Evolutionary conservation across 2,888 invertebrate species (phyloP).

Genomic region (Agriopis aurantiaria): DNA sequence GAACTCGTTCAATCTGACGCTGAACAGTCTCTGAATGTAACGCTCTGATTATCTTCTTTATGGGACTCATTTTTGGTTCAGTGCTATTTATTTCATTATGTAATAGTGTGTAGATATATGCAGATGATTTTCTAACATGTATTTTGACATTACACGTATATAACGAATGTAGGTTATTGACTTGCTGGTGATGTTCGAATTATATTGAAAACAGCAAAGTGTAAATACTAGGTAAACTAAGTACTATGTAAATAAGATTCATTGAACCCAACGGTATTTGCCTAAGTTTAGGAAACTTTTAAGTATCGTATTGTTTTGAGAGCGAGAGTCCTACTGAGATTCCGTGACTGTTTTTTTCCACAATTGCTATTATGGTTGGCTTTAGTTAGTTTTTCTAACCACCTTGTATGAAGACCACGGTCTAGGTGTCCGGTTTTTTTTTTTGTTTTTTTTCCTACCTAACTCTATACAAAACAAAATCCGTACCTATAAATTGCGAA

Average conservation of each 20-base stretch:
- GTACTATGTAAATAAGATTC: constrained; percentile 9
- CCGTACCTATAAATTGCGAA: too few species aligned
- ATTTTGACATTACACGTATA: neutral
- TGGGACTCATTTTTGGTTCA: too few species aligned
- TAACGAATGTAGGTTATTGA: neutral
- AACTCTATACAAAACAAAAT: too few species aligned
- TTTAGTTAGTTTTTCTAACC: too few species aligned
- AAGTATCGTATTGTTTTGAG: neutral
- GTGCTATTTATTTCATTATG: neutral
- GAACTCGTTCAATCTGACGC: too few species aligned
- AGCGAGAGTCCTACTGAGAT: neutral
- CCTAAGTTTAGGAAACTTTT: neutral
- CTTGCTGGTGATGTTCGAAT: neutral
- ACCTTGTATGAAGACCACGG: too few species aligned
- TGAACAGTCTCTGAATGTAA: too few species aligned
- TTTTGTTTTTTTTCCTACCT: too few species aligned
- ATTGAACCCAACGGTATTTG: constrained; percentile 25
- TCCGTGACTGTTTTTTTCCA: neutral
- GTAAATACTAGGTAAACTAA: constrained; percentile 12
- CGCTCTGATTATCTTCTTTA: too few species aligned
- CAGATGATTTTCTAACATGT: neutral
- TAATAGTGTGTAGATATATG: too few species aligned
- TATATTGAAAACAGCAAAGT: constrained; percentile 4
- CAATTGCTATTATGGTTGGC: too few species aligned
- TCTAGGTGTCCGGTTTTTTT: too few species aligned